Percentiles rank a stretch among this genome's conserved stretches.
Conservation (phyloP, 2,797 vertebrate genomes). For the Cossypha dichroa region DNA sequence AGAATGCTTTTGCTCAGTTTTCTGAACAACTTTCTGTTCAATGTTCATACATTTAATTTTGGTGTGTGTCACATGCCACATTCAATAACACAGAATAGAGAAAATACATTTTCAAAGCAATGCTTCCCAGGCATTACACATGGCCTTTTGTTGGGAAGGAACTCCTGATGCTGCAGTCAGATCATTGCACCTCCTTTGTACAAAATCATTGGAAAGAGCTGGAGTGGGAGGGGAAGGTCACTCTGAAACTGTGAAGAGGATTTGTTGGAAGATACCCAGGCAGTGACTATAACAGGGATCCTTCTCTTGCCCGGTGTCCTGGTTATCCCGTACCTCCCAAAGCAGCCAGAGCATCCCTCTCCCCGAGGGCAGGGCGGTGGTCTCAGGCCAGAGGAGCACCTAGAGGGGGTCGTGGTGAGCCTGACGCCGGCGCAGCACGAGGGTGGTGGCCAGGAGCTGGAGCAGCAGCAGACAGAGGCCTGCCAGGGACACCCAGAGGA, state of each 20-base stretch:
- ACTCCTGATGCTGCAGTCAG: neutral
- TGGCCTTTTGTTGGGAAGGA: neutral
- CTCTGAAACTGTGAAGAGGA: neutral
- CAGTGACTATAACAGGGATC: neutral
- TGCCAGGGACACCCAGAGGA: constrained; percentile 56
- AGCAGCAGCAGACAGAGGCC: constrained; percentile 33
- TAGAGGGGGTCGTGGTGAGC: rapidly evolving
- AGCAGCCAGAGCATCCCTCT: neutral
- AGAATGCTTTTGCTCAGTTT: neutral
- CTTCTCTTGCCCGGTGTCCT: neutral
- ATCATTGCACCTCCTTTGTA: neutral
- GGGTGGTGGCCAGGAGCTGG: neutral
- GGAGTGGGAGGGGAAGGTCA: neutral
- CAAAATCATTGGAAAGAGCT: neutral
- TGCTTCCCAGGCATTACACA: neutral
- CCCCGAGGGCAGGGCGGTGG: neutral
- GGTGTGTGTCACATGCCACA: neutral
- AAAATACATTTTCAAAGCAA: neutral
- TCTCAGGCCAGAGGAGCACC: neutral
- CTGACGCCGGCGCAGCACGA: neutral
- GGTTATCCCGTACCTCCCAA: neutral
- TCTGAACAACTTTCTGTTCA: neutral
- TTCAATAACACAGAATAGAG: rapidly evolving
- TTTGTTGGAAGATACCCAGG: rapidly evolving
- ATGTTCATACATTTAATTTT: neutral